phyloP scores from a whole-genome alignment of 2,888 invertebrate genomes.

The Conomelus anceps region DNA sequence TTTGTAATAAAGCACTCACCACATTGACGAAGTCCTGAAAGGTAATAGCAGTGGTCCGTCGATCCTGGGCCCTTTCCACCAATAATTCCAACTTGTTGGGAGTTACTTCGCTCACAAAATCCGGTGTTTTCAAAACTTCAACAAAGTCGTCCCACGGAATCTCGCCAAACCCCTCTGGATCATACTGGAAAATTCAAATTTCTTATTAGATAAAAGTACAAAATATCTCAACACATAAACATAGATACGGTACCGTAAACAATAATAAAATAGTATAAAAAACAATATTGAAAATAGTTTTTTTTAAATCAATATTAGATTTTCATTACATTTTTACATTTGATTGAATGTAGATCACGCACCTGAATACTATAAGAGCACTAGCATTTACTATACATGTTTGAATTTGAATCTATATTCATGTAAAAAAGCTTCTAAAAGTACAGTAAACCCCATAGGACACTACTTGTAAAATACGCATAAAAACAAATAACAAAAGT shows the following conservation, averaged over 20 bases:
- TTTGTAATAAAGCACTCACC: constrained; percentile 79
- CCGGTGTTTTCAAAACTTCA: constrained; percentile 66
- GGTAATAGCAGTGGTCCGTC: constrained; percentile 70
- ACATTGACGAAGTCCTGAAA: constrained; percentile 93
- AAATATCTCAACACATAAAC: background rate
- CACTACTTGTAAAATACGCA: no score
- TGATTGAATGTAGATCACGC: no score
- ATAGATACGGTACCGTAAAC: background rate
- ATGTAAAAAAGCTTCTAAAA: no score
- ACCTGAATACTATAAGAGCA: no score
- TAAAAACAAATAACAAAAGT: no score
- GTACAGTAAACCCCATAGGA: no score
- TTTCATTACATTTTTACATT: no score
- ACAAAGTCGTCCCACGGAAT: constrained; percentile 81
- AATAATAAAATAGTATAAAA: background rate
- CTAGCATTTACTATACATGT: no score
- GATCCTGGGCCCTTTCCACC: constrained; percentile 62
- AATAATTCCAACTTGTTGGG: constrained; percentile 67
- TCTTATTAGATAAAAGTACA: background rate
- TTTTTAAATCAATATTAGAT: no score
- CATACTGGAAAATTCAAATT: constrained; percentile 54
- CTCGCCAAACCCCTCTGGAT: constrained; percentile 89
- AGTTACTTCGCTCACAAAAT: constrained; percentile 68
- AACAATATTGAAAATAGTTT: no score
- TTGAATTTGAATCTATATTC: no score